Percentiles rank a stretch among this genome's conserved stretches.
phyloP scores from a whole-genome alignment of 2,113 vertebrate species.

The Rhadina sibilatrix region DNA sequence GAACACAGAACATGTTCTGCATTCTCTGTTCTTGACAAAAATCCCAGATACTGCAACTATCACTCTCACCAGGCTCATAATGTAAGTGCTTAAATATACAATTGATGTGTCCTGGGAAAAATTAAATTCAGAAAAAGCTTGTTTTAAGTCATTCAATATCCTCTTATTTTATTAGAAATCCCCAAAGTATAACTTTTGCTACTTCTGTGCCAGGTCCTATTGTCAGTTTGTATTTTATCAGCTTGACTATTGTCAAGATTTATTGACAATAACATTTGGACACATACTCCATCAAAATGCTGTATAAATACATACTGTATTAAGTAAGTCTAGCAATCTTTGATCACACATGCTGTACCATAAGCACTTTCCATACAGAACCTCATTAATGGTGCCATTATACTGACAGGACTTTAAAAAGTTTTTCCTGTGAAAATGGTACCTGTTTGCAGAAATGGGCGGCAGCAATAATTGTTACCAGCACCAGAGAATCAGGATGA shows the following conservation, averaged over 20 bases:
- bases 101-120: background rate
- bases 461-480: background rate
- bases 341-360: background rate
- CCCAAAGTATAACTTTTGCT: background rate
- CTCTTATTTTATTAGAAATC: background rate
- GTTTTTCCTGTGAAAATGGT: background rate
- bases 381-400: background rate
- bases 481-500: background rate
- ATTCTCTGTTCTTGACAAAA: background rate
- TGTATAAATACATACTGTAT: background rate
- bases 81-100: slow-evolving; percentile 5
- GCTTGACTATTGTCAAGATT: background rate
- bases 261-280: background rate
- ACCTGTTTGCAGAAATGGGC: background rate
- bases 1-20: background rate
- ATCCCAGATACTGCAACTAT: background rate
- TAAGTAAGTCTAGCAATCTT: background rate
- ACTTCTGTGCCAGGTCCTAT: background rate
- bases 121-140: background rate
- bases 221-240: background rate
- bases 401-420: background rate
- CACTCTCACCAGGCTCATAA: background rate
- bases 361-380: background rate
- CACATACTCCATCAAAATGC: background rate
- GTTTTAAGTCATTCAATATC: background rate